These are phyloP conservation scores for Agapornis roseicollis DNA, from an alignment of 2,113 vertebrate species.

Conservation along the genomic window DNA sequence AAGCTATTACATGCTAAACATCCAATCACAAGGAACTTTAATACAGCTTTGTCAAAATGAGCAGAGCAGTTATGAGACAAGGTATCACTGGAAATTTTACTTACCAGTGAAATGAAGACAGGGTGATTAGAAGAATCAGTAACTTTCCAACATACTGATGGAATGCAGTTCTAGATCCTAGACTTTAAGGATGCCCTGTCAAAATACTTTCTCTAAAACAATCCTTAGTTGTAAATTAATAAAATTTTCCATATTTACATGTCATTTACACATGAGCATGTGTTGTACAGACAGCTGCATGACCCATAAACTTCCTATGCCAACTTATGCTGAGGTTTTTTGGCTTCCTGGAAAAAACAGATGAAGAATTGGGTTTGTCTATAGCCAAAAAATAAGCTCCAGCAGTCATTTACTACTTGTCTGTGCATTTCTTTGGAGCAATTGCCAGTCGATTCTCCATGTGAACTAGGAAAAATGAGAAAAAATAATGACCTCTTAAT, in stretches of 20 bases:
- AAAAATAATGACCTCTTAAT: neutral
- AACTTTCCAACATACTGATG: neutral
- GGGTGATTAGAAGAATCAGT: neutral
- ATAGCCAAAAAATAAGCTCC: neutral
- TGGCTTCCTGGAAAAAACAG: neutral
- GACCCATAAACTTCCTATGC: neutral
- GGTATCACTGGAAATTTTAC: neutral
- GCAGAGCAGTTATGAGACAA: neutral
- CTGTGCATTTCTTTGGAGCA: neutral
- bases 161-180: neutral
- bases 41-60: neutral
- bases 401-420: neutral
- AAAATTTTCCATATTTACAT: neutral
- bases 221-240: neutral
- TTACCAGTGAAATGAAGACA: neutral
- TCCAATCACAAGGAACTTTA: neutral
- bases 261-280: neutral
- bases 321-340: neutral
- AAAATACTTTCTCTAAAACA: neutral
- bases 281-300: neutral
- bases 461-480: neutral
- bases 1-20: neutral
- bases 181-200: neutral
- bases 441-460: neutral
- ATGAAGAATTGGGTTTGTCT: neutral